Conservation (phyloP, 2,888 invertebrate genomes). For the Ceratothoa steindachneri region DNA sequence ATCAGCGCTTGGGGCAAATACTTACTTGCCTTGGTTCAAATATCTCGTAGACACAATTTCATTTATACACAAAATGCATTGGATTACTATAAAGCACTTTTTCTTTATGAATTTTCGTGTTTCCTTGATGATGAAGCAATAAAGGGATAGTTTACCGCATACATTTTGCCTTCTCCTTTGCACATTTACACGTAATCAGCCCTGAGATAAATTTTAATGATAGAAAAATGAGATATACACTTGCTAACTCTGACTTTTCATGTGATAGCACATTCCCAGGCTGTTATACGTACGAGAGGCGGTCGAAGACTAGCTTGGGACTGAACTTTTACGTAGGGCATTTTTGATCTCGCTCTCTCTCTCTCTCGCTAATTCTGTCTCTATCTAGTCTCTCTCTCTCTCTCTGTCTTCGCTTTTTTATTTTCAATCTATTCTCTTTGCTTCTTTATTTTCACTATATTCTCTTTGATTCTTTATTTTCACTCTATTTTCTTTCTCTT, state of each 20-base stretch:
- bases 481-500: too few species aligned
- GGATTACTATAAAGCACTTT: not conserved
- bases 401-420: not conserved
- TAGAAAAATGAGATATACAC: not conserved
- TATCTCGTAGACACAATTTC: not conserved
- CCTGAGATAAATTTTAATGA: not conserved
- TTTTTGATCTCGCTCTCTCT: not conserved
- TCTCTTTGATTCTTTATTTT: not conserved
- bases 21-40: not conserved
- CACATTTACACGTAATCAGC: not conserved
- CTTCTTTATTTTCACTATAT: not conserved
- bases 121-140: not conserved
- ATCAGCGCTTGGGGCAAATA: not conserved
- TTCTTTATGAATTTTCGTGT: not conserved
- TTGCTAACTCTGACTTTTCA: not conserved
- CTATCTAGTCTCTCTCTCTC: conserved; percentile 1
- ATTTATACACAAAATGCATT: not conserved
- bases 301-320: conserved; percentile 2
- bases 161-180: not conserved
- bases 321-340: not conserved
- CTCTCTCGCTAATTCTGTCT: conserved; percentile 6
- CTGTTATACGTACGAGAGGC: not conserved
- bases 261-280: not conserved
- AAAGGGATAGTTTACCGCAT: not conserved
- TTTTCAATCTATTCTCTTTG: not conserved